These are phyloP conservation scores for Xerus inauris DNA, from an alignment of 2,113 vertebrate genomes.

Conservation along the genomic window DNA sequence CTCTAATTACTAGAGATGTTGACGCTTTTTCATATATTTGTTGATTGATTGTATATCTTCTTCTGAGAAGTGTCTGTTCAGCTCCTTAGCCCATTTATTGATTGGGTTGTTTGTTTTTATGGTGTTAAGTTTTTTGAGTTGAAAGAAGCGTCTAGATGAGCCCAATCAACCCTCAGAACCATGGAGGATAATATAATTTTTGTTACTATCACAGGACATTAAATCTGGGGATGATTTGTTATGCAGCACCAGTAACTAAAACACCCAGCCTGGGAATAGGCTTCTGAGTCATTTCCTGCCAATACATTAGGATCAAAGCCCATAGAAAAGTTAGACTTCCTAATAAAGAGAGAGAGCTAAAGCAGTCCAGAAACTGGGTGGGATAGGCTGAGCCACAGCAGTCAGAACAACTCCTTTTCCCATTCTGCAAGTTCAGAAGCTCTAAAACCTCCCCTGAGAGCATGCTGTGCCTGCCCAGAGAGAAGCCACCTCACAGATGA, in stretches of 20 bases:
- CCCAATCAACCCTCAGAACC: not conserved
- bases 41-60: too few relatives aligned
- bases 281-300: not conserved
- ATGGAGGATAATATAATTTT: not conserved
- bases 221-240: slow-evolving; percentile 11
- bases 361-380: slow-evolving; percentile 3
- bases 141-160: not conserved
- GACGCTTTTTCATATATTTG: too few relatives aligned
- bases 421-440: slow-evolving; percentile 65
- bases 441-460: slow-evolving; percentile 68
- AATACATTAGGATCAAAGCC: not conserved
- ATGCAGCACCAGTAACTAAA: slow-evolving; percentile 38
- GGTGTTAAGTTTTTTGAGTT: too few relatives aligned
- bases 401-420: slow-evolving; percentile 25
- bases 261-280: not conserved
- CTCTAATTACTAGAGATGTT: too few relatives aligned
- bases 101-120: too few relatives aligned
- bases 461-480: slow-evolving; percentile 78
- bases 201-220: not conserved
- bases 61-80: too few relatives aligned
- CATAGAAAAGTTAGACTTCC: not conserved
- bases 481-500: slow-evolving; percentile 81
- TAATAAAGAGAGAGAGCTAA: not conserved
- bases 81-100: too few relatives aligned
- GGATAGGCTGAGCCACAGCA: slow-evolving; percentile 11